A percentile compares a stretch with the other conserved stretches of the same genome.
phyloP scores from a whole-genome alignment of 2,113 vertebrate genomes.

The Ammodytes marinus region DNA sequence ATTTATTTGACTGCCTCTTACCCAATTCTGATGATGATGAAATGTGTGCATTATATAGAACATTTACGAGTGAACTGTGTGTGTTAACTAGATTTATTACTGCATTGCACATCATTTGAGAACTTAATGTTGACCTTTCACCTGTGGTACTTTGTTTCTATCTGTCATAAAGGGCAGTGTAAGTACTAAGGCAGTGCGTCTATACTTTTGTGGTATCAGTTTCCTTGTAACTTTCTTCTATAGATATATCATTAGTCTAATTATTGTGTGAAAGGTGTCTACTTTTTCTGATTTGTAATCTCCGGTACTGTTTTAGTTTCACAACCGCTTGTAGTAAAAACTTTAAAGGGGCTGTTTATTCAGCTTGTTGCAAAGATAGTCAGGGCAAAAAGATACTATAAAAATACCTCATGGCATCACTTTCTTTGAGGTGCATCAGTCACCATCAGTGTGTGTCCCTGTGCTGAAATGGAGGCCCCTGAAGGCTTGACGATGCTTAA shows the following conservation, averaged over 20 bases:
- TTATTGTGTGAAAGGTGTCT: neutral
- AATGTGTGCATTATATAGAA: neutral
- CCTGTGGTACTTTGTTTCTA: neutral
- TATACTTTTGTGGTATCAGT: neutral
- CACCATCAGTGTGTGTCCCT: neutral
- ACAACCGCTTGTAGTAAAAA: neutral
- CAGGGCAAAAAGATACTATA: neutral
- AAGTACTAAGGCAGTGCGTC: neutral
- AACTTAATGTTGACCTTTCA: neutral
- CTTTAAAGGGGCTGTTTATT: neutral
- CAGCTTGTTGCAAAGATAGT: too few relatives aligned
- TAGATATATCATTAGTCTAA: neutral
- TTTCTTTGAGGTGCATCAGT: neutral
- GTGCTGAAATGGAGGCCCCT: constrained; percentile 14
- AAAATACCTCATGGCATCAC: neutral
- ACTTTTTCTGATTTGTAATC: neutral
- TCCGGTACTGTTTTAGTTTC: neutral
- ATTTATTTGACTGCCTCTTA: too few relatives aligned
- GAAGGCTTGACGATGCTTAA: constrained; percentile 13
- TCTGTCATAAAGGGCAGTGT: too few relatives aligned
- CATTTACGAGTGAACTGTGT: neutral
- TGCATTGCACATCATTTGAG: neutral
- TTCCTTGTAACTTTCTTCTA: neutral
- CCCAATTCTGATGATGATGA: too few relatives aligned
- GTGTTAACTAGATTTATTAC: neutral